phyloP scores from a whole-genome alignment of 2,888 invertebrate genomes.

The Agrochola lychnidis region DNA sequence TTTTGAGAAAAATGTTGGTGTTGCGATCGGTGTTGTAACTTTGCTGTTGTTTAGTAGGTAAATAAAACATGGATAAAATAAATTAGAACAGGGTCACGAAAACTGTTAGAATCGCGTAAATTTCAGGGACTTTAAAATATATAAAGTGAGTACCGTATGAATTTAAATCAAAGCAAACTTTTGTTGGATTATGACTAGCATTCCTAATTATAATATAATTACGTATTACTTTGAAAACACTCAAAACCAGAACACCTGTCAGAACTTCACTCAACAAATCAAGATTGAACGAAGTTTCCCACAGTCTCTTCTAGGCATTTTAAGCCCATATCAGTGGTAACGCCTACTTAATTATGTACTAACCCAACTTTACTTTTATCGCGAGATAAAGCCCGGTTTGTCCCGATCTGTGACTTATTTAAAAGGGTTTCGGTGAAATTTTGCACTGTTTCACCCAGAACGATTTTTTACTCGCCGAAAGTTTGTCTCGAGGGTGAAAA shows the following conservation, averaged over 20 bases:
- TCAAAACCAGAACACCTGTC: background rate
- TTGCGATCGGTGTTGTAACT: background rate
- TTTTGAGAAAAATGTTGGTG: background rate
- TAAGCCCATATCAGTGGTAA: slow-evolving; percentile 53
- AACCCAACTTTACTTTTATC: slow-evolving; percentile 73
- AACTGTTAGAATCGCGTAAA: background rate
- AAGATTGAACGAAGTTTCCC: slow-evolving; percentile 39
- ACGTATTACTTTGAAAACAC: background rate
- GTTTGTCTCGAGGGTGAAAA: slow-evolving; percentile 38
- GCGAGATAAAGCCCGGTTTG: slow-evolving; percentile 63
- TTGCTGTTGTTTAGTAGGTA: background rate
- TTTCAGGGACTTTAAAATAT: background rate
- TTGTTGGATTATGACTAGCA: background rate
- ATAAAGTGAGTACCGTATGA: background rate
- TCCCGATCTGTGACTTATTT: slow-evolving; percentile 68
- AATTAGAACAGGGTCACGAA: background rate
- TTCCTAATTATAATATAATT: background rate
- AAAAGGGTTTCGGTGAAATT: slow-evolving; percentile 68
- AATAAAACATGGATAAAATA: background rate
- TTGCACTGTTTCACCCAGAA: slow-evolving; percentile 52
- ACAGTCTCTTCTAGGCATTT: slow-evolving; percentile 57
- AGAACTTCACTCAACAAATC: slow-evolving; percentile 33
- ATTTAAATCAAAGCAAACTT: background rate
- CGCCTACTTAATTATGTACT: slow-evolving; percentile 72
- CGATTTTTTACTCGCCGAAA: slow-evolving; percentile 55